These are phyloP conservation scores for Macrosoma leucophasiata DNA, from an alignment of 2,888 invertebrate genomes.

Conservation along the genomic window DNA sequence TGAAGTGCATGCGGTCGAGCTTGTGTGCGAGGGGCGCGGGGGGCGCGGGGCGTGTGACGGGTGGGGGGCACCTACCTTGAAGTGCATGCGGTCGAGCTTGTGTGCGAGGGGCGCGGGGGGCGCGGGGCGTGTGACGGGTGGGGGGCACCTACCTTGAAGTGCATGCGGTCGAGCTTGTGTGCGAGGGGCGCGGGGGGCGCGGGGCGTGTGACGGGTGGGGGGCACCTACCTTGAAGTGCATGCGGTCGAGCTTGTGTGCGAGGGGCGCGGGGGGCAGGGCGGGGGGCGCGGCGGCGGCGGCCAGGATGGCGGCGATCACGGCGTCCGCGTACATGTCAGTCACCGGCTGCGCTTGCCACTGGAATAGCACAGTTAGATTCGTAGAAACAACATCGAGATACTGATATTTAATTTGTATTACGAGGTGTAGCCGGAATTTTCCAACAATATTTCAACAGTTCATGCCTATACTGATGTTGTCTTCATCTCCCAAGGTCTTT, in stretches of 20 bases:
- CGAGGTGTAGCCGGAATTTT: no score
- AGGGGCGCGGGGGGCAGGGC: conserved; percentile 46
- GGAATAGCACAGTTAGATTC: no score
- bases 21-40: conserved; percentile 71
- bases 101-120: conserved; percentile 50
- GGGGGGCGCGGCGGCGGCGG: conserved; percentile 74
- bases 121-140: no score
- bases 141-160: no score
- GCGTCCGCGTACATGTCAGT: conserved; percentile 99
- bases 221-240: conserved; percentile 92
- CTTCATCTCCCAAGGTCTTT: no score
- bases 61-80: no score
- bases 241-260: conserved; percentile 85
- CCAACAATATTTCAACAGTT: no score
- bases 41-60: conserved; percentile 44
- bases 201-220: conserved; percentile 89
- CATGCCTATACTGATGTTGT: no score
- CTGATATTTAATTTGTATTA: no score
- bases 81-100: conserved; percentile 2
- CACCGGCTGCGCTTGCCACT: conserved; percentile 96
- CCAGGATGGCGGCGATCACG: conserved; percentile 89
- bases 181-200: conserved; percentile 70
- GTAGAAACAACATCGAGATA: no score
- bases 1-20: conserved; percentile 93
- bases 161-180: no score